Conservation (phyloP, 1,140 invertebrate species). For the Eufriesea mexicana region DNA sequence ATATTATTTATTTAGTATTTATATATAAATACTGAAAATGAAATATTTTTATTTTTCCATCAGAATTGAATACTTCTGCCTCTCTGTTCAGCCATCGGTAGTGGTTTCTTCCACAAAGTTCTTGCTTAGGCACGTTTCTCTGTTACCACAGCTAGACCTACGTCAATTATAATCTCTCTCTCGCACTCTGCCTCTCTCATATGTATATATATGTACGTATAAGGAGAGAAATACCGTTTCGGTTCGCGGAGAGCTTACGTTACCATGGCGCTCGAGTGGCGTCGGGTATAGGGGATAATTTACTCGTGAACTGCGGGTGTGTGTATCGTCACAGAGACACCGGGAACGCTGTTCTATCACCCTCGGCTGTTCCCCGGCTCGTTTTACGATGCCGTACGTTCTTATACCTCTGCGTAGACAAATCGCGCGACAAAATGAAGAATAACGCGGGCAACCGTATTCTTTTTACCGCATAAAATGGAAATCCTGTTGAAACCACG, state of each 20-base stretch:
- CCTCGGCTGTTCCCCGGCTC: not conserved
- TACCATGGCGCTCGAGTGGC: constrained; percentile 35
- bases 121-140: not conserved
- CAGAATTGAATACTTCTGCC: not conserved
- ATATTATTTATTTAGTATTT: too few species aligned
- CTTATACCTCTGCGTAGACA: not conserved
- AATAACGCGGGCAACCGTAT: not conserved
- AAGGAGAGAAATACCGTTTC: not conserved
- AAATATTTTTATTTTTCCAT: not conserved
- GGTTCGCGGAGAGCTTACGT: constrained; percentile 28
- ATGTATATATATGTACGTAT: not conserved
- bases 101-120: not conserved
- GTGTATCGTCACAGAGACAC: constrained; percentile 12
- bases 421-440: constrained; percentile 17
- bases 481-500: constrained; percentile 16
- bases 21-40: too few species aligned
- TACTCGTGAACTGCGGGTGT: constrained; percentile 16
- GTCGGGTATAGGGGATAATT: constrained; percentile 48
- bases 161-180: constrained; percentile 11
- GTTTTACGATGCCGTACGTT: constrained; percentile 29
- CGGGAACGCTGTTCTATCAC: not conserved
- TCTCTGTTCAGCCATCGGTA: not conserved
- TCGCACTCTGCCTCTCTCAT: not conserved
- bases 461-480: constrained; percentile 7
- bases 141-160: not conserved